These are phyloP conservation scores for Hoplostethus mediterraneus DNA, from an alignment of 2,797 vertebrate genomes.

Conservation along the genomic window DNA sequence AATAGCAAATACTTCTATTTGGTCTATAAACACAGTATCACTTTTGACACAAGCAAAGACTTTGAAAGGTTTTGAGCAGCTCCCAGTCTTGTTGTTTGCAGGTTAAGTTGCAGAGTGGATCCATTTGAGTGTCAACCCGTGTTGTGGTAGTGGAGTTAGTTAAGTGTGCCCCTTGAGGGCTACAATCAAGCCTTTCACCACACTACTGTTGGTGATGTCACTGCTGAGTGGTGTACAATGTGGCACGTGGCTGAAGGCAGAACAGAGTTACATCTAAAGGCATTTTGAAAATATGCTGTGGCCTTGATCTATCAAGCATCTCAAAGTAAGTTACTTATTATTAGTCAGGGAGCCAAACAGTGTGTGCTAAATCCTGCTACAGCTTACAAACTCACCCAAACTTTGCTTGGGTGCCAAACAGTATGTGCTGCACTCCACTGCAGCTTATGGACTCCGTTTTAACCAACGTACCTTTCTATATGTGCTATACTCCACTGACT, in stretches of 20 bases:
- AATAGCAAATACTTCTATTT: constrained; percentile 34
- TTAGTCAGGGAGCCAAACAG: neutral
- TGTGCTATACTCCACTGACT: neutral
- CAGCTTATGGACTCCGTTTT: neutral
- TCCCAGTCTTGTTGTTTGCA: constrained; percentile 53
- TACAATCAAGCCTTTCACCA: constrained; percentile 71
- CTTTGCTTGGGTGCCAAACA: constrained; percentile 10
- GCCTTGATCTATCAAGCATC: constrained; percentile 57
- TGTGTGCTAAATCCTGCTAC: neutral
- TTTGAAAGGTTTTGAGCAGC: constrained; percentile 65
- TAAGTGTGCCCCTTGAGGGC: constrained; percentile 56
- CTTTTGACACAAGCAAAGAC: constrained; percentile 39
- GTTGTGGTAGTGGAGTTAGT: constrained; percentile 51
- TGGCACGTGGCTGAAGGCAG: constrained; percentile 74
- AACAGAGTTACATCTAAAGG: constrained; percentile 65
- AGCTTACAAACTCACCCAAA: neutral
- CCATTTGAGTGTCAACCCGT: constrained; percentile 62
- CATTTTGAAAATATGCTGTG: constrained; percentile 53
- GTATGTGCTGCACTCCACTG: neutral
- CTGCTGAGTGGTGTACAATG: constrained; percentile 55
- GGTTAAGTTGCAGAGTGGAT: constrained; percentile 47
- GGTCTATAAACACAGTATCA: constrained; percentile 16
- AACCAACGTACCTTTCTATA: neutral
- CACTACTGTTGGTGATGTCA: constrained; percentile 61
- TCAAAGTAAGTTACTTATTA: constrained; percentile 55